These are phyloP conservation scores for Cyprinodon variegatus DNA, from an alignment of 2,113 vertebrate genomes.

Conservation along the genomic window DNA sequence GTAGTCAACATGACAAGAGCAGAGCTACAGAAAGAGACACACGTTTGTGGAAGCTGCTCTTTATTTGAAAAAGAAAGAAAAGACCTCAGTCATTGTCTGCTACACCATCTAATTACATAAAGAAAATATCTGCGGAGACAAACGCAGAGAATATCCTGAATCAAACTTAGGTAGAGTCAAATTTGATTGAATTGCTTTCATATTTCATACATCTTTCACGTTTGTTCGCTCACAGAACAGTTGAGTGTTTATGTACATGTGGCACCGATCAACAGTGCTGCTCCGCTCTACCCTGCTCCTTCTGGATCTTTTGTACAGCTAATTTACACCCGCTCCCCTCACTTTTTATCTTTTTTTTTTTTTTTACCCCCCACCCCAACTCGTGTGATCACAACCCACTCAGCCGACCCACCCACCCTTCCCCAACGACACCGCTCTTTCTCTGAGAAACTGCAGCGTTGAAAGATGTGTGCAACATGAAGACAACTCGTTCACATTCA, in stretches of 20 bases:
- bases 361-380: background rate
- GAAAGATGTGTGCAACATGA: constrained; percentile 94
- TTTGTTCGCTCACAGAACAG: constrained; percentile 81
- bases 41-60: constrained; percentile 97
- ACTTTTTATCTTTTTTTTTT: background rate
- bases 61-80: constrained; percentile 96
- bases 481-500: constrained; percentile 99
- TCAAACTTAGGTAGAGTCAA: constrained; percentile 86
- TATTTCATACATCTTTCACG: constrained; percentile 87
- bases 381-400: constrained; percentile 6
- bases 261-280: constrained; percentile 97
- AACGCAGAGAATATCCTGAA: constrained; percentile 95
- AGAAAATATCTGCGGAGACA: constrained; percentile 97
- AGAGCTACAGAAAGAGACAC: background rate
- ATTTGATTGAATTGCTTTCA: constrained; percentile 94
- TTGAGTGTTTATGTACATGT: constrained; percentile 88
- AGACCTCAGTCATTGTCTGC: constrained; percentile 91
- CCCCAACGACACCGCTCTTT: background rate
- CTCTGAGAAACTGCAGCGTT: constrained; percentile 70
- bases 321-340: constrained; percentile 78
- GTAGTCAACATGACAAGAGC: too few relatives aligned
- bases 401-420: constrained; percentile 14
- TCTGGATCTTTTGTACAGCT: constrained; percentile 82
- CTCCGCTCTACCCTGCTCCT: constrained; percentile 67
- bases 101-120: constrained; percentile 97